Evolutionary conservation across 2,797 vertebrate genomes (phyloP), one percentile per base, ranked within the genome.

Genomic region (Sebastes diploproa): DNA sequence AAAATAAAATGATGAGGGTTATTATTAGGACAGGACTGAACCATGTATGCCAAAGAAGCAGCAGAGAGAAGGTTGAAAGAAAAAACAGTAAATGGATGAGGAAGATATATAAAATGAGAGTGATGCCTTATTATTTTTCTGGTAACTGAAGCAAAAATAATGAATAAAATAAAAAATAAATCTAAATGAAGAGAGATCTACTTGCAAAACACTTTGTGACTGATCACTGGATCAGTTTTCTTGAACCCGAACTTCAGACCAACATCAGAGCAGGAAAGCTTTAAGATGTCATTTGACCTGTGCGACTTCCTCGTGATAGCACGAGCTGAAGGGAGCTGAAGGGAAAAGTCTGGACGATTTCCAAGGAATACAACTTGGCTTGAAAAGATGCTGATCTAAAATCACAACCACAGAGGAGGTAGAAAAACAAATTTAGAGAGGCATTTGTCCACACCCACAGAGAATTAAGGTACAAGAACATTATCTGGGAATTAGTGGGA

Each of bases 1-100:
- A 82, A 78, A 81, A 91, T 83, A 55, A 65, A 80, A 86, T 86
- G 22, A 80, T 46, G 10, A 34, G 52, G 70, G n/a, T 59, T 78
- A 84, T 72, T 75, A 62, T 86, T 54, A 77, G 80, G 72, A 78
- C 16, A 50, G 6, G 10, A 30, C 80, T 54, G 8, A 66, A 60
- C 23, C 65, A 27, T 10, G 13, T 42, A 56, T 69, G 68, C 42
- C n/a, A 65, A 52, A 78, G 60, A 71, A 81, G 50, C 23, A 80
- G 32, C 56, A 30, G 30, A 68, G 34, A 34, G 7, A 25, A 72
- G 59, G 23, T 12, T 27, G 29, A 50, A 54, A 25, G 11, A 42
- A 42, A 42, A 30, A 72, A 55, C 8, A 18, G 7, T 10, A 46
- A 67, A 73, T 50, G 30, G 46, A 32, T 63, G 18, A 65, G n/a